These are phyloP conservation scores for Urosaurus nigricauda DNA, from an alignment of 2,797 vertebrate genomes.

Conservation along the genomic window DNA sequence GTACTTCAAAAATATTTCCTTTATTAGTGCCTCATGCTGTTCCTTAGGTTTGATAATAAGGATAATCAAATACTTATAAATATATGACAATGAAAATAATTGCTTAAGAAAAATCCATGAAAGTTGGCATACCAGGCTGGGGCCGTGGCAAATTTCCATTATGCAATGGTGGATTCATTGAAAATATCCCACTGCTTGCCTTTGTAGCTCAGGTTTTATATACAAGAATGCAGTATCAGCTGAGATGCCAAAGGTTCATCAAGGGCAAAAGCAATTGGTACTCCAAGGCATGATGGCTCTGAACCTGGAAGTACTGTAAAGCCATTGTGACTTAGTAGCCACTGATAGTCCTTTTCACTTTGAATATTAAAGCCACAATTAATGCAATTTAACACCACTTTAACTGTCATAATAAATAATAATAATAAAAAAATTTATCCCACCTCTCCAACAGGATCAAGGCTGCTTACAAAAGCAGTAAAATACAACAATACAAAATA, in stretches of 20 bases:
- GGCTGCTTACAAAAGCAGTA: no score
- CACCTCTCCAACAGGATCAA: no score
- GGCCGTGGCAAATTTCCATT: background rate
- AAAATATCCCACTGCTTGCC: background rate
- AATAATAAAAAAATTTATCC: no score
- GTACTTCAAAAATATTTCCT: constrained; percentile 38
- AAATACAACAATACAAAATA: no score
- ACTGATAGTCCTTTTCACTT: background rate
- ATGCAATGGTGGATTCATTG: background rate
- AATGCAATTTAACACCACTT: no score
- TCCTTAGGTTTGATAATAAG: background rate
- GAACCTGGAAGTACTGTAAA: background rate
- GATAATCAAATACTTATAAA: background rate
- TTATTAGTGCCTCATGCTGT: background rate
- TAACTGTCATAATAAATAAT: no score
- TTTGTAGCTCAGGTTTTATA: background rate
- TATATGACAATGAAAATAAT: background rate
- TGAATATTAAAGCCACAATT: background rate
- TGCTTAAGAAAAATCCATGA: background rate
- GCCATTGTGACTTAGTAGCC: no score
- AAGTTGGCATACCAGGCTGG: background rate
- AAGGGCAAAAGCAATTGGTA: background rate
- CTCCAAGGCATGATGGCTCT: background rate
- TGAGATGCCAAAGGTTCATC: background rate
- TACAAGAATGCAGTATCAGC: background rate